Conservation (phyloP, 2,888 invertebrate genomes). For the Drosophila prolongata region DNA sequence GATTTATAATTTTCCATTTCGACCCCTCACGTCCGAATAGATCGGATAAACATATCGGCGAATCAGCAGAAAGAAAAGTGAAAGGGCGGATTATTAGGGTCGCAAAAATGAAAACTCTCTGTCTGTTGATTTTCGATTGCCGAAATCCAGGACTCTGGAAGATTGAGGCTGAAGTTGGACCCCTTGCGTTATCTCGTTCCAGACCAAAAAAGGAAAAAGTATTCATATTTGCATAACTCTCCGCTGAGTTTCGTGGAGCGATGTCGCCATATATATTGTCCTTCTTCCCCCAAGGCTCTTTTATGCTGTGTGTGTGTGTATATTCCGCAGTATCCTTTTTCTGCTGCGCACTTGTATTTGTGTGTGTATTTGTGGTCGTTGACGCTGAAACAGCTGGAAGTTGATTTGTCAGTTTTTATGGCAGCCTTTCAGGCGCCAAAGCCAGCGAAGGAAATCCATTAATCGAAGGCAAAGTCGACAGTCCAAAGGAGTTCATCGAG, state of each 20-base stretch:
- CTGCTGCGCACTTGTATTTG: slow-evolving; percentile 28
- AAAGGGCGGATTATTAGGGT: slow-evolving; percentile 33
- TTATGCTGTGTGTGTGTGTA: background rate
- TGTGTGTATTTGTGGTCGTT: slow-evolving; percentile 32
- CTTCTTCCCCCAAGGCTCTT: slow-evolving; percentile 6
- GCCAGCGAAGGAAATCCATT: slow-evolving; percentile 42
- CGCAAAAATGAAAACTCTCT: slow-evolving; percentile 26
- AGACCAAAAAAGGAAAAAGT: slow-evolving; percentile 7
- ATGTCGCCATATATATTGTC: slow-evolving; percentile 7
- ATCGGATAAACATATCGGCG: slow-evolving; percentile 44
- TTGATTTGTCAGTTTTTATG: slow-evolving; percentile 60
- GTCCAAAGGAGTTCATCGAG: slow-evolving; percentile 33
- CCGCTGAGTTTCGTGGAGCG: slow-evolving; percentile 39
- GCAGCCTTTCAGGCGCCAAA: slow-evolving; percentile 45
- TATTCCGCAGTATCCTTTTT: slow-evolving; percentile 22
- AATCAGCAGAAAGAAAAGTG: slow-evolving; percentile 31
- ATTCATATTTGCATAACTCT: slow-evolving; percentile 54
- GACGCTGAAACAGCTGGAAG: slow-evolving; percentile 50
- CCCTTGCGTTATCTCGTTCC: slow-evolving; percentile 21
- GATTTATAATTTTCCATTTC: slow-evolving; percentile 42
- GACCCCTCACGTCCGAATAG: slow-evolving; percentile 35
- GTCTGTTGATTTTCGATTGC: slow-evolving; percentile 32
- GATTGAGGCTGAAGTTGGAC: background rate
- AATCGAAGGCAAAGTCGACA: slow-evolving; percentile 32
- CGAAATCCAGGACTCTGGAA: slow-evolving; percentile 17